phyloP scores from a whole-genome alignment of 2,888 invertebrate species.

The Philereme transversata region DNA sequence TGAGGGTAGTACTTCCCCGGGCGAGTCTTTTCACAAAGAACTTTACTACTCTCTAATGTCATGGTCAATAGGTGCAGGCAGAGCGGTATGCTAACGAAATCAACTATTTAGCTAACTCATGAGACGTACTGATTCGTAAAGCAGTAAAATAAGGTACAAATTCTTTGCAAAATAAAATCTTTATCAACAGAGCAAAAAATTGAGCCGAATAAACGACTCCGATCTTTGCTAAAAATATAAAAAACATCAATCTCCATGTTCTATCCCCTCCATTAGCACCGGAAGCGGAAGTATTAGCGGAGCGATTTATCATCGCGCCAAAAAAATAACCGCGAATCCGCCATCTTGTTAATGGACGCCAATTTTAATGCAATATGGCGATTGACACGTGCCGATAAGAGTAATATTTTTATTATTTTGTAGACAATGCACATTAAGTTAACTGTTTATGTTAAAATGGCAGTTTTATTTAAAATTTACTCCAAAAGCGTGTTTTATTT shows the following conservation, averaged over 20 bases:
- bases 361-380: constrained; percentile 59
- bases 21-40: too few relatives aligned
- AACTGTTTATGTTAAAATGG: neutral
- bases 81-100: too few relatives aligned
- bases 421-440: constrained; percentile 4
- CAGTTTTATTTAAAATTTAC: too few relatives aligned
- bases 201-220: constrained; percentile 8
- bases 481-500: too few relatives aligned
- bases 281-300: constrained; percentile 68
- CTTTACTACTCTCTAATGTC: too few relatives aligned
- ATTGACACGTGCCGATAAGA: constrained; percentile 36
- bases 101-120: too few relatives aligned
- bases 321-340: constrained; percentile 56
- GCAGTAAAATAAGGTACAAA: too few relatives aligned
- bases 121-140: too few relatives aligned
- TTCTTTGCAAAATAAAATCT: neutral
- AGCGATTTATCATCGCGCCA: constrained; percentile 61
- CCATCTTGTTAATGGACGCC: constrained; percentile 56
- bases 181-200: neutral
- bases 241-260: constrained; percentile 45
- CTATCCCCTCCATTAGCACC: constrained; percentile 50
- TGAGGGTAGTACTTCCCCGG: too few relatives aligned
- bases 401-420: constrained; percentile 17
- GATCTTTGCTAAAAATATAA: constrained; percentile 18
- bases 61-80: too few relatives aligned